Conservation (phyloP, 2,113 vertebrate genomes). For the Pelusios castaneus region DNA sequence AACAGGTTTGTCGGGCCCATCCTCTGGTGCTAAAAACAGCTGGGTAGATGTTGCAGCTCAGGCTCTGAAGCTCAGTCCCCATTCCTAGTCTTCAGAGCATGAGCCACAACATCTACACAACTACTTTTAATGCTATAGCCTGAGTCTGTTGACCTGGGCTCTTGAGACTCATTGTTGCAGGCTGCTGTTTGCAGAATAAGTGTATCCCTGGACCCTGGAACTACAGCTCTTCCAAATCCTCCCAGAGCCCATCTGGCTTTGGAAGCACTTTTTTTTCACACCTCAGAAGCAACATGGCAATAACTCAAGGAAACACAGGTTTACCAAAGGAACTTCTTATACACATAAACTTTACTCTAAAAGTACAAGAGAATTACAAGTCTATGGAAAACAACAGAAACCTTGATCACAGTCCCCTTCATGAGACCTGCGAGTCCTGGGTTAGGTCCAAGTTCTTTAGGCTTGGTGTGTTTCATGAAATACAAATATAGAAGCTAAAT, state of each 20-base stretch:
- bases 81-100: background rate
- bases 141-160: background rate
- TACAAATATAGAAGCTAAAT: background rate
- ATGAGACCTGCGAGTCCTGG: background rate
- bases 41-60: background rate
- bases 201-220: background rate
- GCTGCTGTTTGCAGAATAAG: background rate
- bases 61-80: background rate
- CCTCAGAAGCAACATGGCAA: background rate
- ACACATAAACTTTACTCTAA: background rate
- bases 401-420: background rate
- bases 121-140: background rate
- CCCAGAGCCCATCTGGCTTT: background rate
- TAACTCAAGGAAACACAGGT: background rate
- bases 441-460: background rate
- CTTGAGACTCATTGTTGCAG: background rate
- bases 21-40: background rate
- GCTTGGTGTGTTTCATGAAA: background rate
- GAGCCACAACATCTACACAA: background rate
- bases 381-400: background rate
- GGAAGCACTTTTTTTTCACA: background rate
- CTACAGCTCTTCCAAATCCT: background rate
- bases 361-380: background rate
- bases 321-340: too few relatives aligned
- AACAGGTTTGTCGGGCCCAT: background rate